Evolutionary conservation across 2,797 vertebrate genomes (phyloP), one percentile per base, ranked within the genome.

Genomic region (Urocyon cinereoargenteus): DNA sequence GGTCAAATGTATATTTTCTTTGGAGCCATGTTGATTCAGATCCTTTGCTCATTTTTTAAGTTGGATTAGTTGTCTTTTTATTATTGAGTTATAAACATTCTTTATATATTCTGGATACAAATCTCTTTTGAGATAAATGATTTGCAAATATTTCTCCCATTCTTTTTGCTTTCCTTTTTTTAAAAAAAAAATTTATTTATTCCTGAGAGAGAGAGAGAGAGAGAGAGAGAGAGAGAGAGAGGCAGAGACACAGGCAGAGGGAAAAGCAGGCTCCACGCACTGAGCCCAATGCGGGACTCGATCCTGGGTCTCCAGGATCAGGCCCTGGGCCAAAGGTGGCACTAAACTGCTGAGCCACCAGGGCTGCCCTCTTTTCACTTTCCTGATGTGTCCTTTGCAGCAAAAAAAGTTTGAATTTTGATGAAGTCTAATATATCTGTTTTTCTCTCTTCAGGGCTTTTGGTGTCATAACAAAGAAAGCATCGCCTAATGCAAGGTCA

Each of bases 401-500:
- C 81, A 94, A 66, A 70, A 70, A 59, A 83, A 11, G 10, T 62
- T 94, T 82, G 36, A 87, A 83, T 55, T 73, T 94, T 82, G 53
- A 16, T 86, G 49, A 61, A 88, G 75, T 81, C 40, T 9, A 93
- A 51, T 34, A 49, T 57, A 79, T 62, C 18, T 24, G 62, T 55
- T 94, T 64, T 92, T 88, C 36, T 89, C 79, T 84, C 22, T 91
- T 81, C 85, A 85, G n/a, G 79, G 73, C 31, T 90, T 93, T 81
- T 86, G 73, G 34, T 10, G 34, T 83, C 59, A 36, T 70, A 77
- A 14, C n/a, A 77, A 94, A 96, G 75, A 94, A 91, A 91, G 9
- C n/a, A 59, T 5, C 61, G 26, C 53, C n/a, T 86, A 92, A 82
- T 55, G 34, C 66, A 59, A 82, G 16, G 59, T 62, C 75, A 86